Base-by-base conservation (phyloP, 2,113 vertebrate species). In the Anguilla rostrata region DNA sequence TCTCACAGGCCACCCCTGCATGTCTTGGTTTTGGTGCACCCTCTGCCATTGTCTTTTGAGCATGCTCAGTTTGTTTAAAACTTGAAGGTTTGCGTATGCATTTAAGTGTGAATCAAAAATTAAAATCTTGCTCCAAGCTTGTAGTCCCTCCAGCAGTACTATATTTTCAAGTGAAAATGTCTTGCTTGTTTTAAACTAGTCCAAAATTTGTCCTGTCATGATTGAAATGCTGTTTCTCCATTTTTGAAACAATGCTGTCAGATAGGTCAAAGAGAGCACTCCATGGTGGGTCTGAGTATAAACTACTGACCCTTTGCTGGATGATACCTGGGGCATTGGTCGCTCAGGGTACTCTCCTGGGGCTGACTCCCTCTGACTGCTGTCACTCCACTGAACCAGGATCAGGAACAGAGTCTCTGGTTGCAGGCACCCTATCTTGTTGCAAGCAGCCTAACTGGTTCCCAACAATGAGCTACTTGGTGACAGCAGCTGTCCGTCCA, bases 1-100 rank as follows among this genome's bases (percentile, higher is more conserved):
- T 43, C 80, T 81, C 2, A 46, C 80, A 43, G 80, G 80, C 80
- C 22, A 46, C 4, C 80, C 41, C 20, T 46, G 26, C 83, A 22
- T 75, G 57, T 66, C 16, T n/a, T 66, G 63, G 26, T 39, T 43
- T 34, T 71, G 22, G 40, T 39, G 14, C 56, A 60, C 56, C 12
- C 15, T 20, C 5, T 71, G 60, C 39, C 11, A 34, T 22, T 26
- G 34, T 84, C 57, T 66, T 63, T 15, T 40, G 39, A 43, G 60
- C 26, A 14, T 41, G 40, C 63, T 84, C n/a, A 75, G 60, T 71
- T 75, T 34, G 40, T 84, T 84, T 46, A 84, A 66, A 46, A 26
- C 15, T 9, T 41, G 12, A 49, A 49, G 81, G 39, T 85, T 88
- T 88, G 83, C 88, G 84, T 88, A 18, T 82, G 88, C 83, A 60